Evolutionary conservation across 1,140 invertebrate species (phyloP).

Genomic region (Trigoniulus corallinus): DNA sequence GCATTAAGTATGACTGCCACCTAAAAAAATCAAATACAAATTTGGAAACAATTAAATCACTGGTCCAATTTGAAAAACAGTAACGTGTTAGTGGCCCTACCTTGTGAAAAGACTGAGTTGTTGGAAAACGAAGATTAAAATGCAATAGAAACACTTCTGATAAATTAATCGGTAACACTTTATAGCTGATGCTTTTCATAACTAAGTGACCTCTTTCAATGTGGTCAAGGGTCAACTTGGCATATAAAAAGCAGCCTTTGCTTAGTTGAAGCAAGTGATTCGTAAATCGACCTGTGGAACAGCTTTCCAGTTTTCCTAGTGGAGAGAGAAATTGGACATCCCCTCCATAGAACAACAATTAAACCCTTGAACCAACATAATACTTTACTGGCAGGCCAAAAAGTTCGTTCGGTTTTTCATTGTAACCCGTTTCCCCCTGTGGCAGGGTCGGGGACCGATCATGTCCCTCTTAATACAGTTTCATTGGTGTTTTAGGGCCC

Average conservation of each 20-base stretch:
- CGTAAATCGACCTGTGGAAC: constrained; percentile 45
- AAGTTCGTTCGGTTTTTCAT: no score
- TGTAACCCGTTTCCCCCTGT: no score
- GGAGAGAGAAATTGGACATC: background rate
- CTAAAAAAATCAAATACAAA: no score
- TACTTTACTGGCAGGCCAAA: no score
- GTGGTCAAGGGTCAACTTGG: constrained; percentile 81
- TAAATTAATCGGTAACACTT: constrained; percentile 76
- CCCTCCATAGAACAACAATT: no score
- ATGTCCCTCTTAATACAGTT: no score
- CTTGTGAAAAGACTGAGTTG: constrained; percentile 73
- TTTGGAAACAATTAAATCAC: background rate
- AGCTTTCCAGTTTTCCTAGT: background rate
- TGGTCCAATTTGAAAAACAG: background rate
- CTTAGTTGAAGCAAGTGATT: constrained; percentile 65
- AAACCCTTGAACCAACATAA: no score
- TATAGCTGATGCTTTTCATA: constrained; percentile 79
- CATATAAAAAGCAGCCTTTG: constrained; percentile 77
- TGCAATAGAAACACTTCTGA: constrained; percentile 83
- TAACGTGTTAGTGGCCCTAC: constrained; percentile 32
- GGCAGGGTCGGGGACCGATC: no score
- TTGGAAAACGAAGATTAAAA: constrained; percentile 84
- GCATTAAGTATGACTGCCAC: constrained; percentile 55
- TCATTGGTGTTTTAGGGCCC: no score
- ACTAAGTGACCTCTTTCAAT: constrained; percentile 84